These are phyloP conservation scores for Pantala flavescens DNA, from an alignment of 1,140 invertebrate genomes.

Conservation along the genomic window DNA sequence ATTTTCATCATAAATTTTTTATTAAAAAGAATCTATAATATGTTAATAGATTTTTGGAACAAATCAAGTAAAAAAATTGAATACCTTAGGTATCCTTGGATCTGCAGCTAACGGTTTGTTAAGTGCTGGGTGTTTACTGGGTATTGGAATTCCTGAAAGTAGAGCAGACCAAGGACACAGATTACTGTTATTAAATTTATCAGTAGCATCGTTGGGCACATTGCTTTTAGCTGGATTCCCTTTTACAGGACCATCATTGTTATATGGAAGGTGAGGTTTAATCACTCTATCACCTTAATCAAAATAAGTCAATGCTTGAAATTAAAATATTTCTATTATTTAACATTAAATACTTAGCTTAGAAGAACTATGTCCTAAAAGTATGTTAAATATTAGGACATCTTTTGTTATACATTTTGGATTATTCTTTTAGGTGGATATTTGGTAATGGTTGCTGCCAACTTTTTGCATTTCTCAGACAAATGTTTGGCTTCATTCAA, in stretches of 20 bases:
- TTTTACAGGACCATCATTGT: not conserved
- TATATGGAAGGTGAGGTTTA: conserved; percentile 14
- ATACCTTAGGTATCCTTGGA: not conserved
- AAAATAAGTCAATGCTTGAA: too few relatives aligned
- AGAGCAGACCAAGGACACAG: not conserved
- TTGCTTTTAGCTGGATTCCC: conserved; percentile 16
- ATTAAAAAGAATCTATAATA: not conserved
- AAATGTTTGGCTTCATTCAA: conserved; percentile 6
- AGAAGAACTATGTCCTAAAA: too few relatives aligned
- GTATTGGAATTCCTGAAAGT: not conserved
- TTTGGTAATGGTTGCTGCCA: conserved; percentile 16
- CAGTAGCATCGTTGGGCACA: not conserved
- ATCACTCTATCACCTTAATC: too few relatives aligned
- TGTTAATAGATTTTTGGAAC: not conserved
- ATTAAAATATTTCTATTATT: too few relatives aligned
- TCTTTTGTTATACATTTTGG: too few relatives aligned
- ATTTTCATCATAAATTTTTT: not conserved
- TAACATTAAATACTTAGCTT: too few relatives aligned
- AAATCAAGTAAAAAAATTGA: not conserved
- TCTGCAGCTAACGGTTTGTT: not conserved
- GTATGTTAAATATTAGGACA: too few relatives aligned
- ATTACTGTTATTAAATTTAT: conserved; percentile 13
- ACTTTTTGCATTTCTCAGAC: conserved; percentile 15
- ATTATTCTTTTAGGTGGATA: conserved; percentile 14
- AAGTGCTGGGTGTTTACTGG: not conserved